These are phyloP conservation scores for Hemibates koningsi DNA, from an alignment of 2,113 vertebrate species.

Conservation along the genomic window DNA sequence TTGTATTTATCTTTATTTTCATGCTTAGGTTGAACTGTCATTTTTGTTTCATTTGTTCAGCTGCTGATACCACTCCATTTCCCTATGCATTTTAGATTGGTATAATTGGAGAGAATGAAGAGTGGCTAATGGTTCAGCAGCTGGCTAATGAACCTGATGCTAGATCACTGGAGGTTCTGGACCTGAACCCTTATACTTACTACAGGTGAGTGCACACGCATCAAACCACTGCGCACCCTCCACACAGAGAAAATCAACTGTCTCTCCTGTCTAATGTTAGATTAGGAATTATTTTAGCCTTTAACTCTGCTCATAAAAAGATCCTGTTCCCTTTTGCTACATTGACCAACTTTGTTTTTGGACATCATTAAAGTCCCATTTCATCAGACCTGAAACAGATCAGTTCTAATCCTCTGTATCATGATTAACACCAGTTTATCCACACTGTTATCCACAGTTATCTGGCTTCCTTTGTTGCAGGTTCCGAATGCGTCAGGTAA, in stretches of 20 bases:
- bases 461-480: conserved; percentile 54
- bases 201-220: conserved; percentile 76
- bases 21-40: not conserved
- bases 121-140: conserved; percentile 86
- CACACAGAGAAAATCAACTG: not conserved
- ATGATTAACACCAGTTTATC: not conserved
- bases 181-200: conserved; percentile 87
- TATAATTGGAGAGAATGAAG: conserved; percentile 83
- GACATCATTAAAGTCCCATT: not conserved
- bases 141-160: conserved; percentile 85
- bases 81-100: conserved; percentile 74
- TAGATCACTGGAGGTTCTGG: conserved; percentile 85
- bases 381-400: not conserved
- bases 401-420: not conserved
- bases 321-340: not conserved
- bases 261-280: not conserved
- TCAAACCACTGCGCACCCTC: not conserved
- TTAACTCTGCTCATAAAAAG: not conserved
- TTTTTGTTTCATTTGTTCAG: not conserved
- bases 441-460: not conserved
- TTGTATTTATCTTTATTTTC: not conserved
- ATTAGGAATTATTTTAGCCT: not conserved
- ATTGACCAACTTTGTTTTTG: not conserved
- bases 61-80: not conserved
- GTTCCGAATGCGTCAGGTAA: conserved; percentile 94